Evolutionary conservation across 2,113 vertebrate genomes (phyloP).

Genomic region (Apteryx owenii): DNA sequence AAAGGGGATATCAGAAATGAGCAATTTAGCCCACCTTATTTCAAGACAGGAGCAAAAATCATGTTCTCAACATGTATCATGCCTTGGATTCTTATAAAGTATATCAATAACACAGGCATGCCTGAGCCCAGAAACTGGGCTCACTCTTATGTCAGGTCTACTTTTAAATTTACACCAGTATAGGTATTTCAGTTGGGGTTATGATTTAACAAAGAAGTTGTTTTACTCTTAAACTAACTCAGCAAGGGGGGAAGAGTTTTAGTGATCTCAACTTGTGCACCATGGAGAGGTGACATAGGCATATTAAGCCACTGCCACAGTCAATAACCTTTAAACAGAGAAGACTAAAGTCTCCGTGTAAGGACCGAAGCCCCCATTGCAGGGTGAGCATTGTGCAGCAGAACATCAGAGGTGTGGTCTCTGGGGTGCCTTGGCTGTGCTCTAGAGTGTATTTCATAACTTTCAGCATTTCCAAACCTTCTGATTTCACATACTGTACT

Average conservation of each 20-base stretch:
- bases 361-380: background rate
- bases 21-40: background rate
- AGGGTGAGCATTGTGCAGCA: background rate
- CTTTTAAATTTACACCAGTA: background rate
- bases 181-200: background rate
- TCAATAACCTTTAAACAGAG: background rate
- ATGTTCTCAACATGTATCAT: background rate
- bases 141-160: background rate
- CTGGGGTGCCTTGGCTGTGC: background rate
- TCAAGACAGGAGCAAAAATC: background rate
- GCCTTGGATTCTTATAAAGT: background rate
- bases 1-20: background rate
- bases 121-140: too few relatives aligned
- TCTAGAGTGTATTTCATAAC: background rate
- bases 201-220: background rate
- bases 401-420: background rate
- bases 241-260: background rate
- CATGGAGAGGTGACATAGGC: background rate
- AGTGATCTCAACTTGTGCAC: background rate
- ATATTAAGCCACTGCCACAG: background rate
- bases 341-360: background rate
- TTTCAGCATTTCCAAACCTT: background rate
- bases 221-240: background rate
- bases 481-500: background rate
- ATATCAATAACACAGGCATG: background rate